Base-by-base conservation (phyloP, 1,140 invertebrate species). In the Thaumetopoea pityocampa region DNA sequence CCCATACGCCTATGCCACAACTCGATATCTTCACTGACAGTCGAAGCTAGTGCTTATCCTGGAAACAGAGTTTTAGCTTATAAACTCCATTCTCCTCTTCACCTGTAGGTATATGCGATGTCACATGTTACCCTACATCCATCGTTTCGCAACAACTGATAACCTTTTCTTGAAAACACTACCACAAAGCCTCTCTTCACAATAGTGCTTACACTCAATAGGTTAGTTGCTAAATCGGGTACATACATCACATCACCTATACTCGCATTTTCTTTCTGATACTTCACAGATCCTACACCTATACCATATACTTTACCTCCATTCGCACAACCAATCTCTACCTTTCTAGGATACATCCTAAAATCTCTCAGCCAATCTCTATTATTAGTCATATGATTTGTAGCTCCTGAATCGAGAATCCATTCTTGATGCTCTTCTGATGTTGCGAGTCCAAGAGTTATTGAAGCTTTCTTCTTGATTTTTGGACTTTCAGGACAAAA, bases 321-420 rank as follows among this genome's bases (percentile, higher is more conserved):
- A n/a, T 24, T 9, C 3, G 23, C 23, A 24, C 23, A 24, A 3
- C 6, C 9, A n/a, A n/a, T n/a, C n/a, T n/a, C n/a, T n/a, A n/a
- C n/a, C n/a, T n/a, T n/a, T n/a, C n/a, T n/a, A n/a, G n/a, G n/a
- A n/a, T n/a, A n/a, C 23, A 24, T 9, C n/a, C 23, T 24, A 6
- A 24, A 24, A 14, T 2, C 12, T n/a, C 14, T 29, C 4, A 29
- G 14, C 10, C 27, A 29, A 10, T 7, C 8, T 14, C 14, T 29
- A 14, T 11, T 9, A n/a, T 29, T 29, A 9, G 27, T 29, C 27
- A 29, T 29, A n/a, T 29, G 27, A 3, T 6, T 14, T 6, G 27
- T 12, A 0, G 27, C 27, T 11, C 27, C 27, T 12, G 27, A 11
- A 12, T 29, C 27, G 3, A 29, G 7, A 1, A 29, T 14, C 27